Evolutionary conservation across 2,888 invertebrate genomes (phyloP).

Genomic region (Linnaemya tessellans): DNA sequence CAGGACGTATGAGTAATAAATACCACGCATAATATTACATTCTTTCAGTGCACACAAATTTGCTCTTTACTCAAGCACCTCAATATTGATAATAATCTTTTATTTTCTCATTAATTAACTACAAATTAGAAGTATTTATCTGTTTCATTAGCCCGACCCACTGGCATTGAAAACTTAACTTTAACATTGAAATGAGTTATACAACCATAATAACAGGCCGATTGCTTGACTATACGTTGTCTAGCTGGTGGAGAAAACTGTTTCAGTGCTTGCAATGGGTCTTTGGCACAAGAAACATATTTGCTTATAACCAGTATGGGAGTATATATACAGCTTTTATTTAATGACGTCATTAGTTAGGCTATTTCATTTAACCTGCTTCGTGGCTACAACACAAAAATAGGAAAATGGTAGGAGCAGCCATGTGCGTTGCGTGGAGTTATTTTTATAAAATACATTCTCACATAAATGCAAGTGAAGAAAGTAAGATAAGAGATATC

Average conservation of each 20-base stretch:
- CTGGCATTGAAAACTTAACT: not conserved
- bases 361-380: conserved; percentile 13
- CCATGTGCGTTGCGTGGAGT: not conserved
- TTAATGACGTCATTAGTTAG: conserved; percentile 66
- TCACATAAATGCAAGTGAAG: not conserved
- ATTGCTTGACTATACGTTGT: conserved; percentile 37
- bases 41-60: not conserved
- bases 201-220: conserved; percentile 43
- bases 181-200: conserved; percentile 4
- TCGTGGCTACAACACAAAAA: conserved; percentile 9
- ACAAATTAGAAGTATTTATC: conserved; percentile 55
- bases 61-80: not conserved
- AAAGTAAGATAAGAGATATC: not conserved
- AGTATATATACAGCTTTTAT: not conserved
- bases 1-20: conserved; percentile 52
- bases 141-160: conserved; percentile 43
- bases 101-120: conserved; percentile 58
- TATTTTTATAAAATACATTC: conserved; percentile 25
- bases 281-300: not conserved
- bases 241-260: conserved; percentile 3
- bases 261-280: not conserved
- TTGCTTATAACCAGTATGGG: not conserved
- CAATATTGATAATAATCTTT: conserved; percentile 38
- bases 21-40: not conserved
- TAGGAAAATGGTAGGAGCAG: conserved; percentile 6